A percentile compares a stretch with the other conserved stretches of the same genome.
Conservation (phyloP, 2,888 invertebrate genomes). For the Masnerella sp. region DNA sequence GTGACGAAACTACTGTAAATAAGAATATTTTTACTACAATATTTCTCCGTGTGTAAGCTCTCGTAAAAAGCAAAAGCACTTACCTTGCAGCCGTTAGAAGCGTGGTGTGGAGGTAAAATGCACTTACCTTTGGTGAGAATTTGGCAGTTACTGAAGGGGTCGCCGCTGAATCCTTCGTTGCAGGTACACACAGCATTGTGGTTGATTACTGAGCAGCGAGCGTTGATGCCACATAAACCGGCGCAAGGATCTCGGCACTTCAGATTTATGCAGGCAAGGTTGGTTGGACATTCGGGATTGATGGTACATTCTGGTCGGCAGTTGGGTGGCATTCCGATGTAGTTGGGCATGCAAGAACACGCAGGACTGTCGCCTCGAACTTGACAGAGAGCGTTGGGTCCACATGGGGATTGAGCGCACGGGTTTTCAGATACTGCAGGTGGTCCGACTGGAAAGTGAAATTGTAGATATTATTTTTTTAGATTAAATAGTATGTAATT, state of each 20-base stretch:
- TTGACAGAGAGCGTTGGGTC: constrained; percentile 80
- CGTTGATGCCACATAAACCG: constrained; percentile 80
- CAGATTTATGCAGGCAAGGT: constrained; percentile 81
- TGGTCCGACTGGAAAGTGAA: constrained; percentile 55
- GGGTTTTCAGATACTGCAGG: constrained; percentile 75
- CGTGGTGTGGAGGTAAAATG: too few species aligned
- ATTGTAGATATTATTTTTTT: too few species aligned
- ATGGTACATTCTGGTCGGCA: constrained; percentile 81
- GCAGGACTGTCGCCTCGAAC: constrained; percentile 79
- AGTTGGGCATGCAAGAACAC: constrained; percentile 80
- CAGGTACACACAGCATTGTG: constrained; percentile 82
- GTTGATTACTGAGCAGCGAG: constrained; percentile 80
- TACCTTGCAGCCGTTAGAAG: constrained; percentile 33
- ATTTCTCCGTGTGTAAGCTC: too few species aligned
- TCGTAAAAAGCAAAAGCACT: too few species aligned
- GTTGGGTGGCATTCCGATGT: constrained; percentile 80
- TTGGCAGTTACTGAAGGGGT: constrained; percentile 80
- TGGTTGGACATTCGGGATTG: constrained; percentile 80
- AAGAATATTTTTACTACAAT: too few species aligned
- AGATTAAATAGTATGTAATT: too few species aligned
- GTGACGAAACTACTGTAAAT: too few species aligned
- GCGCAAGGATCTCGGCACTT: constrained; percentile 82
- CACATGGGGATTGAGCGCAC: constrained; percentile 80
- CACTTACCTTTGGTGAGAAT: constrained; percentile 71
- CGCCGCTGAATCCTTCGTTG: constrained; percentile 78